Evolutionary conservation across 2,797 vertebrate genomes (phyloP).

Genomic region (Crenichthys baileyi): DNA sequence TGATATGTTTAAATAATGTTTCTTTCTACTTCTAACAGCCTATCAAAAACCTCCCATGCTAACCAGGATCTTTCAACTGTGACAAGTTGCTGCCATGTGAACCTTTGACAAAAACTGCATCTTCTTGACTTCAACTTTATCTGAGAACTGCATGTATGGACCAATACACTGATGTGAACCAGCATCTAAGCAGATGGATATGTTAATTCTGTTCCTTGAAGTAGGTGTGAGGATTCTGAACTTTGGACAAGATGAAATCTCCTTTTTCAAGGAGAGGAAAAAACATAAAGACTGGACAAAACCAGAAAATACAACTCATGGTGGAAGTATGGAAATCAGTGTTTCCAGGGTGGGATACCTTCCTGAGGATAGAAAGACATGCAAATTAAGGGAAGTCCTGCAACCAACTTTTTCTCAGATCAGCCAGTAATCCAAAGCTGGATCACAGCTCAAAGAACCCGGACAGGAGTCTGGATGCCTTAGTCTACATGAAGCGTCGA

Average conservation of each 20-base stretch:
- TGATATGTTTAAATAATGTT: constrained; percentile 10
- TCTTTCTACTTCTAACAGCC: constrained; percentile 21
- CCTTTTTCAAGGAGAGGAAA: constrained; percentile 23
- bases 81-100: constrained; percentile 10
- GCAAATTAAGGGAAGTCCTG: background rate
- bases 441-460: background rate
- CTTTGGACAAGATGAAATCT: constrained; percentile 14
- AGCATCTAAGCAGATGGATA: constrained; percentile 4
- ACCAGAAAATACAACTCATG: background rate
- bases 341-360: background rate
- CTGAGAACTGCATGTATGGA: constrained; percentile 21
- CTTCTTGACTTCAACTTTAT: constrained; percentile 28
- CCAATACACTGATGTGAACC: constrained; percentile 7
- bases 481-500: background rate
- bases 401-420: background rate
- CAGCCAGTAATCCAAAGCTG: background rate
- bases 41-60: constrained; percentile 12
- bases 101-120: constrained; percentile 25
- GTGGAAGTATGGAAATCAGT: background rate
- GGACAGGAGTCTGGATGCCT: background rate
- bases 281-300: background rate
- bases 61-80: constrained; percentile 25
- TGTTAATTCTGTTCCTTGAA: constrained; percentile 15
- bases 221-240: constrained; percentile 23
- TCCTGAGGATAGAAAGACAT: background rate